Base-by-base conservation (phyloP, 2,113 vertebrate species). In the Hippocampus barbouri region DNA sequence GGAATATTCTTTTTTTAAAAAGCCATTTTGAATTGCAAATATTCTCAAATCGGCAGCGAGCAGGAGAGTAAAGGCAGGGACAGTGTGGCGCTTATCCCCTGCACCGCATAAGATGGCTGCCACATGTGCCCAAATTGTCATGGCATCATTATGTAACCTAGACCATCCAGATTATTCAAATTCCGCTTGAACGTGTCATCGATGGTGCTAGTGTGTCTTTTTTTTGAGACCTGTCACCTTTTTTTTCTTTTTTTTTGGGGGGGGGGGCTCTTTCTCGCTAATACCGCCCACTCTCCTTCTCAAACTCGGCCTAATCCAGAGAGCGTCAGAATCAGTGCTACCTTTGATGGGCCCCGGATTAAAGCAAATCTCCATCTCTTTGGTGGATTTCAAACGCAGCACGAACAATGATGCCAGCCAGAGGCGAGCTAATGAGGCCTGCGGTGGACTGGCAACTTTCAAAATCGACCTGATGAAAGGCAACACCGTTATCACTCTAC, bases 351-450 rank as follows among this genome's bases (percentile, higher is more conserved):
- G 89, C 80, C 59, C 77, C 73, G 94, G 95, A 95, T 95, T 96
- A 96, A 92, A 93, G 91, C 87, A 93, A 95, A 94, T 94, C 94
- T 93, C 91, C 91, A 91, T 93, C 94, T 91, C 94, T 95, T 94
- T 93, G 93, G 93, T 94, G 93, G 83, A 94, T 94, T 94, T 95
- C 94, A 94, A 95, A 95, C 91, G 85, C 90, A 77, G 78, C 84
- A 83, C 84, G 89, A 91, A 96, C 94, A 96, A 95, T 95, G 92
- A 94, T 93, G 91, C 92, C 90, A 93, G 92, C 92, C 93, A 89
- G 91, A 91, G 92, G 86, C 83, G 88, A 93, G 93, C 92, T 96
- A 96, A 95, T 96, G 95, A 94, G 94, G 86, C 83, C 89, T 90
- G 89, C 83, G 82, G 83, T 90, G 91, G 89, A 90, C 90, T 90